Percentiles rank a stretch among this genome's conserved stretches.
These are phyloP conservation scores for Ginglymostoma cirratum DNA, from an alignment of 2,113 vertebrate species.

Conservation along the genomic window DNA sequence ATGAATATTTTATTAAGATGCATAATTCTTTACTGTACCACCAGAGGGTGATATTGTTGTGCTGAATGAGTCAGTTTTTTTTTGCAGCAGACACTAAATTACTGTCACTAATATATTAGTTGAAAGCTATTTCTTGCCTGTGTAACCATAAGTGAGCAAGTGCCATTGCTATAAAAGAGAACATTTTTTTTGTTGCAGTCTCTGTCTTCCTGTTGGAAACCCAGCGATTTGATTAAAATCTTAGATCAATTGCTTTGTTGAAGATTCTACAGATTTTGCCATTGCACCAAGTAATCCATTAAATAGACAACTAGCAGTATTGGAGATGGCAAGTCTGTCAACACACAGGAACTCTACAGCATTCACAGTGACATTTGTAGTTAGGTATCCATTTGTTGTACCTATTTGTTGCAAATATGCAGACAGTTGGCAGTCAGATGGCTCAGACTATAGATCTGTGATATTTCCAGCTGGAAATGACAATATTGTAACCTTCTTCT, in stretches of 20 bases:
- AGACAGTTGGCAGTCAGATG: neutral
- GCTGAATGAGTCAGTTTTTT: neutral
- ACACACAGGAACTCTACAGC: neutral
- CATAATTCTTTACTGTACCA: neutral
- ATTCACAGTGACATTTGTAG: neutral
- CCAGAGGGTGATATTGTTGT: neutral
- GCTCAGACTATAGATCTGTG: neutral
- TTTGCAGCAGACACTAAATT: neutral
- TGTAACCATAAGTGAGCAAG: neutral
- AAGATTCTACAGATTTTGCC: neutral
- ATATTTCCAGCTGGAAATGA: neutral
- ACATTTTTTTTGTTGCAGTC: neutral
- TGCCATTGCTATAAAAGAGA: neutral
- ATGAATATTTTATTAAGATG: neutral
- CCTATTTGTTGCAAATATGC: neutral
- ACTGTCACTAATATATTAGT: no score
- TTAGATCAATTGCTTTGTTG: neutral
- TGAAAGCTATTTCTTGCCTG: neutral
- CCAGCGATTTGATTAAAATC: slow-evolving; percentile 14
- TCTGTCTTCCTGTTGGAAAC: neutral
- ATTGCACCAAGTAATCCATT: neutral
- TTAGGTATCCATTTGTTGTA: neutral
- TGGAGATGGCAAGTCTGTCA: neutral
- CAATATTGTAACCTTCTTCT: neutral
- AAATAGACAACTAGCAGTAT: neutral